Evolutionary conservation across 2,888 invertebrate species (phyloP), one percentile per base, ranked within the genome.

Genomic region (Lampropteryx suffumata): DNA sequence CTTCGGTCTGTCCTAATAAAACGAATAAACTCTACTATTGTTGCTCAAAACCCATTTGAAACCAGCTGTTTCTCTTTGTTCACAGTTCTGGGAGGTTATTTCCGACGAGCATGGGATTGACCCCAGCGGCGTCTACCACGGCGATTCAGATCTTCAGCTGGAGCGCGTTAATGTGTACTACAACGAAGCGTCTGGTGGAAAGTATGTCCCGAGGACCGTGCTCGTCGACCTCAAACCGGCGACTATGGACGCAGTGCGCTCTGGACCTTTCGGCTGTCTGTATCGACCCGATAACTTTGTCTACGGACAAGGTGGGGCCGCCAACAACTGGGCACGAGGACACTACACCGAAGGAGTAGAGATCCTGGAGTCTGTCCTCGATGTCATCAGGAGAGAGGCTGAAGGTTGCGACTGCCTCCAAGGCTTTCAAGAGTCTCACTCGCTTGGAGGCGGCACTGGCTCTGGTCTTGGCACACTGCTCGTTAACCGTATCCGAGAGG

Each of bases 311-410:
- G 79, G 78, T 35, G 73, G 89, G 13, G 90, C 85, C 30, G 85
- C 82, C 10, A 90, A 90, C 63, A 90, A 91, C 76, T 90, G 90
- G 90, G 86, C 90, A n/a, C 71, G 84, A 55, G 91, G 98, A n/a
- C 97, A 97, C 73, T 97, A 97, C 85, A 97, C 97, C 12, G 97
- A 97, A 85, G 97, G 97, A n/a, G 97, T 93, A 47, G 97, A 94
- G 84, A 92, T 94, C 70, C 94, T 93, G 41, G 98, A 97, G 82
- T 94, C 97, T 11, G 94, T 94, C 0, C 82, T 96, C 40, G 96
- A 96, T 71, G 96, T 96, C 0, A 92, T 96, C 17, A 91, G 96
- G 49, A 94, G 95, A 74, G 96, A 96, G 82, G 95, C 95, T 39
- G 97, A 98, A 85, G 93, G 96, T 82, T 94, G 98, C 84, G 98